Evolutionary conservation across 2,888 invertebrate genomes (phyloP).

Genomic region (Magallana nippona): DNA sequence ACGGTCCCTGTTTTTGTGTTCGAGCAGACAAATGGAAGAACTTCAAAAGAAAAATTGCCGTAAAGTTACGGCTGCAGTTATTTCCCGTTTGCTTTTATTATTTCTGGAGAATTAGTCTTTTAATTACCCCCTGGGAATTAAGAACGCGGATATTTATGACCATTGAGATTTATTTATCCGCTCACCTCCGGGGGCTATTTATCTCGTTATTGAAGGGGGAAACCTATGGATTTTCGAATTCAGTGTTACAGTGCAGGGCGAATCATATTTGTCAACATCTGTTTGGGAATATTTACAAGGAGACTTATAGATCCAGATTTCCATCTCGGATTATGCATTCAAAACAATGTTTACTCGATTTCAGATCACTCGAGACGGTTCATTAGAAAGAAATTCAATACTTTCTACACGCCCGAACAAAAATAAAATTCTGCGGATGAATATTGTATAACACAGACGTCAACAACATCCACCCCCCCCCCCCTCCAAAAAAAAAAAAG

Average conservation of each 20-base stretch:
- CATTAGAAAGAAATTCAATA: conserved; percentile 29
- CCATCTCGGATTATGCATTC: not conserved
- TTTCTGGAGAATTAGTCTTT: too few species aligned
- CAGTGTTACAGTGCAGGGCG: not conserved
- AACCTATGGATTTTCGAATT: not conserved
- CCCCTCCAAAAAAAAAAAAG: too few species aligned
- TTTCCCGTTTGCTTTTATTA: too few species aligned
- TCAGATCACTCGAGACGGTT: conserved; percentile 5
- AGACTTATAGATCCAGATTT: not conserved
- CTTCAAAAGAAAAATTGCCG: too few species aligned
- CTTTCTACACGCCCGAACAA: not conserved
- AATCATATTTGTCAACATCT: conserved; percentile 20
- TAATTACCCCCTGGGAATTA: not conserved
- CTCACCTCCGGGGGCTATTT: not conserved
- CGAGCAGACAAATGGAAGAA: too few species aligned
- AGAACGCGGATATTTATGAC: not conserved
- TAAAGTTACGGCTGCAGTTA: too few species aligned
- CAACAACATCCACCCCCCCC: not conserved
- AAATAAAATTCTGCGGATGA: not conserved
- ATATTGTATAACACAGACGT: not conserved
- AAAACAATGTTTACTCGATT: conserved; percentile 14
- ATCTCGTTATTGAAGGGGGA: not conserved
- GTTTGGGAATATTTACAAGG: not conserved
- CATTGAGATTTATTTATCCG: not conserved
- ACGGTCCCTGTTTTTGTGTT: too few species aligned